phyloP scores from a whole-genome alignment of 2,113 vertebrate genomes.

The human (Homo sapiens) region DNA sequence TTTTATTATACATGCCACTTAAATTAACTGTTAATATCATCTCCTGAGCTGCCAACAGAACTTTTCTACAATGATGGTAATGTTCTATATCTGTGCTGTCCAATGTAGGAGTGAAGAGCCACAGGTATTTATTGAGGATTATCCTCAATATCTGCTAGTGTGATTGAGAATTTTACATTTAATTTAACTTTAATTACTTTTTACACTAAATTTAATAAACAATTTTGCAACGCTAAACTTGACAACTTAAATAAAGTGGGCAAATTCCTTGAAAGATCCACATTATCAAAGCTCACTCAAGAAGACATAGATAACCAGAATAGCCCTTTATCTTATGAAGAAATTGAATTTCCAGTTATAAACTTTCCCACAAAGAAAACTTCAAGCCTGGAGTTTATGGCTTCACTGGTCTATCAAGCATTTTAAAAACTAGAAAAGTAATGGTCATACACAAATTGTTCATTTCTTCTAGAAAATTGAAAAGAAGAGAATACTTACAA shows the following conservation, averaged over 20 bases:
- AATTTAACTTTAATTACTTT: not conserved
- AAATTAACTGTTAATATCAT: not conserved
- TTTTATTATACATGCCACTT: not conserved
- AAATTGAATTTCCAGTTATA: not conserved
- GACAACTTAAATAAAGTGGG: not conserved
- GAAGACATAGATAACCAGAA: not conserved
- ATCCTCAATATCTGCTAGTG: not conserved
- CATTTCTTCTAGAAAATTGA: not conserved
- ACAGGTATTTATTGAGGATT: not conserved
- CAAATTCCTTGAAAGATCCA: not conserved
- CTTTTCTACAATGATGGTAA: not conserved
- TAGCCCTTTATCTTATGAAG: not conserved
- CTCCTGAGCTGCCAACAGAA: not conserved
- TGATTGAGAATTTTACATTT: conserved; percentile 20
- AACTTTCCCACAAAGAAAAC: not conserved
- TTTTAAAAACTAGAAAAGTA: not conserved
- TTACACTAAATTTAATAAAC: not conserved
- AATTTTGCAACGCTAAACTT: not conserved
- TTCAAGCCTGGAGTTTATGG: not conserved
- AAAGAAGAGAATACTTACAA: not conserved
- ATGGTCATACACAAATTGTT: not conserved
- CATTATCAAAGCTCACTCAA: not conserved
- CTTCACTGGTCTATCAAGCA: not conserved
- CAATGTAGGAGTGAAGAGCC: not conserved
- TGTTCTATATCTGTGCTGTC: not conserved